Evolutionary conservation across 2,113 vertebrate genomes (phyloP).

Genomic region (Polypterus bichir): DNA sequence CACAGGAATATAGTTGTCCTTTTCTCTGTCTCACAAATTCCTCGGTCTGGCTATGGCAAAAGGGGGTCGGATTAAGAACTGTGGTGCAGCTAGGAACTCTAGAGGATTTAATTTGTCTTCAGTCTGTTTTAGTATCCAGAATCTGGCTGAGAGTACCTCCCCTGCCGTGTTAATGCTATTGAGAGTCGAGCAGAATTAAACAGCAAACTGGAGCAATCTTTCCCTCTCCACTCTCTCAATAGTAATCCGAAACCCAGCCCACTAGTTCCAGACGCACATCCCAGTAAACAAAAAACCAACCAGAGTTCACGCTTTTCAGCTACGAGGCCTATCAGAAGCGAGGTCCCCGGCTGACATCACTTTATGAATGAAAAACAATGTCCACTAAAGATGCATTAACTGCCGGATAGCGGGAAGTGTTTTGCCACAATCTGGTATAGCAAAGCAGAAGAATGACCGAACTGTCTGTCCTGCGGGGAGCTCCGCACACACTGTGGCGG

Average conservation of each 20-base stretch:
- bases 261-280: constrained; percentile 28
- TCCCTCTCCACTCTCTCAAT: constrained; percentile 26
- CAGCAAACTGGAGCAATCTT: constrained; percentile 42
- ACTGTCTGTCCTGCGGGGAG: too few species aligned
- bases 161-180: constrained; percentile 48
- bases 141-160: constrained; percentile 43
- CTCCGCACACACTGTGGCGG: too few species aligned
- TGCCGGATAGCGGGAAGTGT: too few species aligned
- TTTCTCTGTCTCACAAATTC: constrained; percentile 31
- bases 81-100: constrained; percentile 28
- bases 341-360: constrained; percentile 18
- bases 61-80: constrained; percentile 28
- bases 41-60: constrained; percentile 25
- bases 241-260: constrained; percentile 45
- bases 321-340: constrained; percentile 18
- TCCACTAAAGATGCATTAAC: not conserved
- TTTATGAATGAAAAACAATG: constrained; percentile 16
- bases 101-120: constrained; percentile 37
- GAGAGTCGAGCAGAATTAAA: constrained; percentile 44
- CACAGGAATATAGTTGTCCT: constrained; percentile 33
- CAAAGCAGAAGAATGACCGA: too few species aligned
- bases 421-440: too few species aligned
- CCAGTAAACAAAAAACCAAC: constrained; percentile 17
- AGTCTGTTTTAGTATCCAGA: constrained; percentile 35
- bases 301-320: constrained; percentile 16